These are phyloP conservation scores for Helostoma temminkii DNA, from an alignment of 2,797 vertebrate species.

Conservation along the genomic window DNA sequence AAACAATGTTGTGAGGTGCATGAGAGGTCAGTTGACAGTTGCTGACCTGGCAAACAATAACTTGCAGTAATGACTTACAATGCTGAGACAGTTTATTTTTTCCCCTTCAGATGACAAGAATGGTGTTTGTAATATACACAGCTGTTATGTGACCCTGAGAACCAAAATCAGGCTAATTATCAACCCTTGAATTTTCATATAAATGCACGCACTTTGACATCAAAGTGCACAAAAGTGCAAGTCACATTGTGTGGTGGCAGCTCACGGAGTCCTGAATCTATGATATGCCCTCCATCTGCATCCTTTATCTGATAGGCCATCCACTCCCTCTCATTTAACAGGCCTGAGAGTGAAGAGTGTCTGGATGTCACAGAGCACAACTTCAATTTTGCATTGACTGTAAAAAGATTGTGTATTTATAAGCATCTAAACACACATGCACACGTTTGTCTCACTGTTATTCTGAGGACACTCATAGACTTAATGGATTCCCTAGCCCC, in stretches of 20 bases:
- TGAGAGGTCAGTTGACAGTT: conserved; percentile 61
- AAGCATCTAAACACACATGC: too few species aligned
- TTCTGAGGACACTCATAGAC: too few species aligned
- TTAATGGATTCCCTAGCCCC: too few species aligned
- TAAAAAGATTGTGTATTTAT: conserved; percentile 50
- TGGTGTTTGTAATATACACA: conserved; percentile 54
- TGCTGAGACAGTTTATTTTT: conserved; percentile 38
- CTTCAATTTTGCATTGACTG: conserved; percentile 24
- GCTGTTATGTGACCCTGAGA: conserved; percentile 50
- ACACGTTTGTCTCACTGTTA: too few species aligned
- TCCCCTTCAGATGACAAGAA: conserved; percentile 44
- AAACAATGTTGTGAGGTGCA: conserved; percentile 67
- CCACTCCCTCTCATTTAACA: conserved; percentile 21
- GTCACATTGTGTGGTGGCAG: conserved; percentile 14
- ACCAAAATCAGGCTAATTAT: conserved; percentile 49
- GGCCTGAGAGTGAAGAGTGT: conserved; percentile 22
- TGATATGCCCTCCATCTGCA: conserved; percentile 5
- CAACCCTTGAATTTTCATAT: conserved; percentile 33
- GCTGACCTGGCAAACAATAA: conserved; percentile 53
- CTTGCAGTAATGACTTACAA: conserved; percentile 54
- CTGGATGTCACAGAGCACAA: conserved; percentile 2
- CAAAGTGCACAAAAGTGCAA: conserved; percentile 14
- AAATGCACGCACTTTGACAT: too few species aligned
- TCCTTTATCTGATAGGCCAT: conserved; percentile 13
- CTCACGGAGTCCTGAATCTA: conserved; percentile 12